These are phyloP conservation scores for Nomada ferruginata DNA, from an alignment of 2,888 invertebrate genomes.

Conservation along the genomic window DNA sequence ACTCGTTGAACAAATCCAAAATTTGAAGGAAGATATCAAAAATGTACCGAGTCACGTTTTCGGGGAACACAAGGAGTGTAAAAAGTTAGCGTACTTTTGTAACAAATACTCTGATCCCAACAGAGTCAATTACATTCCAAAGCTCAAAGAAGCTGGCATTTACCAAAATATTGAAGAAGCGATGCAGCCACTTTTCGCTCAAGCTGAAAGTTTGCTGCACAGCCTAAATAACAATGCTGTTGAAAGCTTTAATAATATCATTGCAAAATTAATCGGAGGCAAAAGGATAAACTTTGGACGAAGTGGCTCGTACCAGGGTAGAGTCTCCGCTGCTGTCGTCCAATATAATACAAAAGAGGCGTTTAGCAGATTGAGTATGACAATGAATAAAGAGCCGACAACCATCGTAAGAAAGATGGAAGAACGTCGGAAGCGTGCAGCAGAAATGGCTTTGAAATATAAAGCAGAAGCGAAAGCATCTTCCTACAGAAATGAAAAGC, in stretches of 20 bases:
- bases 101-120: constrained; percentile 1
- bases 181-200: neutral
- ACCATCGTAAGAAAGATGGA: neutral
- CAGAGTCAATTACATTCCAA: neutral
- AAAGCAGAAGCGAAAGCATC: neutral
- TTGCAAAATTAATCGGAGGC: too few species aligned
- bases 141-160: neutral
- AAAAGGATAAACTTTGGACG: too few species aligned
- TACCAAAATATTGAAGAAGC: neutral
- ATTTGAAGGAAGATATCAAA: neutral
- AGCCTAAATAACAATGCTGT: too few species aligned
- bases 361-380: too few species aligned
- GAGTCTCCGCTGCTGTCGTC: too few species aligned
- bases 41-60: neutral
- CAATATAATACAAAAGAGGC: neutral
- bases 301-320: too few species aligned
- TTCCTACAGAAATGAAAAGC: too few species aligned
- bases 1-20: neutral
- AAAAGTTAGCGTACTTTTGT: neutral
- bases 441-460: neutral
- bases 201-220: too few species aligned
- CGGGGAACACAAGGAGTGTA: neutral
- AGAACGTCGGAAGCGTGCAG: constrained; percentile 1
- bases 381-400: too few species aligned
- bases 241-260: too few species aligned